Evolutionary conservation across 92 coral and sea anemone species (phyloP), one percentile per base, ranked within the genome.

Genomic region (Epizoanthus ramosus): DNA sequence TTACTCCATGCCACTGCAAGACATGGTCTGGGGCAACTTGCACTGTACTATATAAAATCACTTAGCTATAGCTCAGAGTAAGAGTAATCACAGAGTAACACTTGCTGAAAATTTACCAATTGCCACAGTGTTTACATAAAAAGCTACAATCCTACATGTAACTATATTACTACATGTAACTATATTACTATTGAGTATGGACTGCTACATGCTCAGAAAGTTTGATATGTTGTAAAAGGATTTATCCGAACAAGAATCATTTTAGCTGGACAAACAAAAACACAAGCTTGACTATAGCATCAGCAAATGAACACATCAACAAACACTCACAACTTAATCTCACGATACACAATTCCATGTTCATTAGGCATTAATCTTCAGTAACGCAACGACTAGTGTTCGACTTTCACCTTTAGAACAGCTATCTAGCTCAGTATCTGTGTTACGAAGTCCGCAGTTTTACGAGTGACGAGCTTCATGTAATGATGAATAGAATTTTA

Each of bases 301-400:
- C 50, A 8, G 45, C 72, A 31, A 65, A 67, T n/a, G 50, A 67
- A 67, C 47, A 67, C 35, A 67, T 37, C 21, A 28, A 67, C 72
- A 19, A 31, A 21, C 14, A 67, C 43, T 41, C 39, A 24, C 39
- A 1, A 67, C 43, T 15, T 18, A 33, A 66, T n/a, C 45, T 18
- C n/a, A 18, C 15, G 13, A 50, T 16, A 33, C 21, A 67, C 21
- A 67, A 33, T 8, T 14, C 5, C 50, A 15, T 19, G 8, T 16
- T 18, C 3, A 13, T 33, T 15, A 15, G 28, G 28, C 64, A 23
- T 21, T 21, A 73, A 71, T 53, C 25, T 73, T 25, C 31, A 14
- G 35, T 56, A 31, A 47, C 18, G 35, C 80, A 9, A 33, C 80
- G 35, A 9, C 57, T 9, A 17, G 57, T 73, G 52, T 4, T 60